Conservation (phyloP, 2,888 invertebrate genomes). For the Philaethria dido region DNA sequence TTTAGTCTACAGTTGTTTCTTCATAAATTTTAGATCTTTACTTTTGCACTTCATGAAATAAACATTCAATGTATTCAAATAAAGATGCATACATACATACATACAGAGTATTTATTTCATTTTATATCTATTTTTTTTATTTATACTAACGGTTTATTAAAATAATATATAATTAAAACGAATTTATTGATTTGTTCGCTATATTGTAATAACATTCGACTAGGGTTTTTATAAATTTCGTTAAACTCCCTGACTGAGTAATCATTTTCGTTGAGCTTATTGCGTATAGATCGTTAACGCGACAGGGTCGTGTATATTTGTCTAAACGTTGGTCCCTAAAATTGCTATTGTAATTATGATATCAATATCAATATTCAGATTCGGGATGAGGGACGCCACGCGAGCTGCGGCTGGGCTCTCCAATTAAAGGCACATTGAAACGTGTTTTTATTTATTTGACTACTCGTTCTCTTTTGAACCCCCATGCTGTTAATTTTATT, state of each 20-base stretch:
- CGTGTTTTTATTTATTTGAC: slow-evolving; percentile 71
- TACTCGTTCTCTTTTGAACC: slow-evolving; percentile 68
- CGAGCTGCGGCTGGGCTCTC: slow-evolving; percentile 71
- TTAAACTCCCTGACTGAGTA: slow-evolving; percentile 48
- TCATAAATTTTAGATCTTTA: not conserved
- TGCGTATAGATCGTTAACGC: slow-evolving; percentile 63
- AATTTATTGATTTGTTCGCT: slow-evolving; percentile 20
- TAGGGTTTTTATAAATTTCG: slow-evolving; percentile 48
- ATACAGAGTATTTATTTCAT: not conserved
- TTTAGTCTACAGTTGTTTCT: not conserved
- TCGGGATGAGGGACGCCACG: slow-evolving; percentile 69
- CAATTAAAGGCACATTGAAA: slow-evolving; percentile 82
- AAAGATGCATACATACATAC: not conserved
- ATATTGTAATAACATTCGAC: slow-evolving; percentile 30
- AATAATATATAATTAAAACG: slow-evolving; percentile 20
- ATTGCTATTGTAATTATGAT: slow-evolving; percentile 78
- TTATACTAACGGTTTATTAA: not conserved
- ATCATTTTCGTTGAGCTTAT: slow-evolving; percentile 62
- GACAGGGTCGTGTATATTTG: slow-evolving; percentile 77
- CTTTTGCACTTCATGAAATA: not conserved
- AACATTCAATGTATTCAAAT: not conserved
- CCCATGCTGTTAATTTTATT: slow-evolving; percentile 57
- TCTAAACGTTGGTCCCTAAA: slow-evolving; percentile 83
- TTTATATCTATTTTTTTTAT: not conserved
- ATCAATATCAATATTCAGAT: slow-evolving; percentile 56